These are phyloP conservation scores for Thamnophis sirtalis DNA, from an alignment of 2,113 vertebrate species.

Conservation along the genomic window DNA sequence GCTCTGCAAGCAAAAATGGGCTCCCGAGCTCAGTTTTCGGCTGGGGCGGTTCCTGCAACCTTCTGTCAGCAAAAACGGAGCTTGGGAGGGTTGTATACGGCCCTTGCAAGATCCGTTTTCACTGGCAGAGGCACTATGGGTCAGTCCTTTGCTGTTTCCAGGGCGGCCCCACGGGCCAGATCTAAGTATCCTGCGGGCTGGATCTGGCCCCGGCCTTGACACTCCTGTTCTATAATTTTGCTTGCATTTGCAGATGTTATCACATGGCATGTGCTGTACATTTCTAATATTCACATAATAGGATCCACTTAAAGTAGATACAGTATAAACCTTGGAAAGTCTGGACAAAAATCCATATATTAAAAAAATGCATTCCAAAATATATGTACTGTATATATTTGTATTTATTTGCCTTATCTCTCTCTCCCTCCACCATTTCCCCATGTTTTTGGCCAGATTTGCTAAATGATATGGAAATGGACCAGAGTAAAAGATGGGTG, in stretches of 20 bases:
- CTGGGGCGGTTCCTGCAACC: no score
- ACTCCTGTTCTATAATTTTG: background rate
- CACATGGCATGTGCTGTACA: background rate
- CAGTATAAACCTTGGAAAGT: background rate
- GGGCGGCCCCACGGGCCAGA: no score
- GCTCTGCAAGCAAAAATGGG: no score
- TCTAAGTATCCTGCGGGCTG: no score
- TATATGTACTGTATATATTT: background rate
- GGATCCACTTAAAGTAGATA: background rate
- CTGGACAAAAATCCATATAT: background rate
- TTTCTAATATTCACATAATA: background rate
- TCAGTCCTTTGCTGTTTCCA: no score
- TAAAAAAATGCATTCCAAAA: background rate
- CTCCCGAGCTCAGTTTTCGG: no score
- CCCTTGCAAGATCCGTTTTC: no score
- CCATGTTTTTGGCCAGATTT: background rate
- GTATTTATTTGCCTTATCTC: background rate
- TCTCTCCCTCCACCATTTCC: no score
- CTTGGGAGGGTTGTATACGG: no score
- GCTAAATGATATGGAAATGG: background rate
- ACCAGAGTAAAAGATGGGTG: background rate
- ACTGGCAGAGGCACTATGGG: no score
- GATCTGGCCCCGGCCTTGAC: no score
- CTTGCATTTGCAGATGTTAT: background rate
- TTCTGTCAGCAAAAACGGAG: no score